phyloP scores from a whole-genome alignment of 2,797 vertebrate genomes.

The Danio choprae region DNA sequence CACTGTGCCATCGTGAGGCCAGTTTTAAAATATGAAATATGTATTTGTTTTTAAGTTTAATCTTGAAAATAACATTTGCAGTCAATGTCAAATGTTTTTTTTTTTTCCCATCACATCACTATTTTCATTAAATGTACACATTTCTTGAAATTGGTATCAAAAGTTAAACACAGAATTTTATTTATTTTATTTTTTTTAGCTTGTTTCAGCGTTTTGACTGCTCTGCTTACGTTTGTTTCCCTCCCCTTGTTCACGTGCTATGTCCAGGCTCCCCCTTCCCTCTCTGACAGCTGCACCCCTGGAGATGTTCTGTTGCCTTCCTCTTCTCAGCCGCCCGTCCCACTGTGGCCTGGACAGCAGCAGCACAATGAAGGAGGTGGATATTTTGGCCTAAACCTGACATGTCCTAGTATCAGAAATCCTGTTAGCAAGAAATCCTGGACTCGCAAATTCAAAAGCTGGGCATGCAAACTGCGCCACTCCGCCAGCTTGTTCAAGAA shows the following conservation, averaged over 20 bases:
- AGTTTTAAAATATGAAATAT: no score
- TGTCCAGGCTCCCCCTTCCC: constrained; percentile 83
- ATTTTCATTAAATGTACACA: no score
- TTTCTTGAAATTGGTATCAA: no score
- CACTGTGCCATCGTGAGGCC: no score
- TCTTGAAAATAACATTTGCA: no score
- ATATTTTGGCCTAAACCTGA: constrained; percentile 99
- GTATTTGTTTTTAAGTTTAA: no score
- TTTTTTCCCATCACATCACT: no score
- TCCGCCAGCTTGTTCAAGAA: constrained; percentile 96
- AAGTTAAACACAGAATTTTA: no score
- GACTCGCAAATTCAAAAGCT: constrained; percentile 97
- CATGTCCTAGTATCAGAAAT: constrained; percentile 98
- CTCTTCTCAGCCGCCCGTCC: constrained; percentile 80
- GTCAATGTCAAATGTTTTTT: no score
- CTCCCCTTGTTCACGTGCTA: constrained; percentile 36
- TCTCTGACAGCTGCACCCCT: constrained; percentile 80
- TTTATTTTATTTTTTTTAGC: no score
- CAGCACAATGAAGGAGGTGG: constrained; percentile 93
- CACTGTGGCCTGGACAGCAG: constrained; percentile 79
- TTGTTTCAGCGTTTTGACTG: constrained; percentile 4
- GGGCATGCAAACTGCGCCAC: constrained; percentile 95
- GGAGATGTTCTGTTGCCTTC: constrained; percentile 76
- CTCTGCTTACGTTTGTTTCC: constrained; percentile 62
- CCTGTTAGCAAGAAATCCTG: constrained; percentile 98